Base-by-base conservation (phyloP, 1,140 invertebrate species). In the Alviniconcha marisindica region DNA sequence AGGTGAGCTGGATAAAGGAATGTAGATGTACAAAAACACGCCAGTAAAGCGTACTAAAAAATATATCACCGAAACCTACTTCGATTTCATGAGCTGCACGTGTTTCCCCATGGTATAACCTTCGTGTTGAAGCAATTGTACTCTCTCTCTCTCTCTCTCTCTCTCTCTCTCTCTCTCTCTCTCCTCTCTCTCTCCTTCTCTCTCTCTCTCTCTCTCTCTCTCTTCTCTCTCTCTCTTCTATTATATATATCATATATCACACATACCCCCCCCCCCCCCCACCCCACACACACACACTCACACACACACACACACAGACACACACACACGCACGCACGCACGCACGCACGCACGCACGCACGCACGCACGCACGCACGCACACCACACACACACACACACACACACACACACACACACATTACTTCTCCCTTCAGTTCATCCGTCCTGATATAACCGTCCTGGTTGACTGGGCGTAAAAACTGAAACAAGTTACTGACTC, bases 341-440 rank as follows among this genome's bases (percentile, higher is more conserved):
- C 60, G n/a, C 12, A 12, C 18, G n/a, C n/a, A 66, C 60, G 12
- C 60, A 66, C 60, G n/a, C 60, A 66, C 60, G n/a, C 60, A 66
- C 60, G n/a, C 60, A 66, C 60, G n/a, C 60, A 66, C 60, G n/a
- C 60, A 66, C 60, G n/a, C 60, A 66, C 60, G n/a, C 60, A 31
- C 60, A 51, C 18, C 48, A 51, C n/a, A n/a, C n/a, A n/a, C n/a
- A n/a, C n/a, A n/a, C n/a, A n/a, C n/a, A n/a, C n/a, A n/a, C n/a
- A n/a, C n/a, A n/a, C n/a, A n/a, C n/a, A n/a, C n/a, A n/a, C n/a
- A n/a, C n/a, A n/a, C n/a, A n/a, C n/a, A n/a, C n/a, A n/a, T n/a
- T n/a, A n/a, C n/a, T n/a, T n/a, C n/a, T n/a, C n/a, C n/a, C n/a
- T n/a, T n/a, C n/a, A n/a, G n/a, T n/a, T n/a, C n/a, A n/a, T n/a